Percentiles rank a stretch among this genome's conserved stretches.
These are phyloP conservation scores for Sussaba pulchella DNA, from an alignment of 2,888 invertebrate genomes.

Conservation along the genomic window DNA sequence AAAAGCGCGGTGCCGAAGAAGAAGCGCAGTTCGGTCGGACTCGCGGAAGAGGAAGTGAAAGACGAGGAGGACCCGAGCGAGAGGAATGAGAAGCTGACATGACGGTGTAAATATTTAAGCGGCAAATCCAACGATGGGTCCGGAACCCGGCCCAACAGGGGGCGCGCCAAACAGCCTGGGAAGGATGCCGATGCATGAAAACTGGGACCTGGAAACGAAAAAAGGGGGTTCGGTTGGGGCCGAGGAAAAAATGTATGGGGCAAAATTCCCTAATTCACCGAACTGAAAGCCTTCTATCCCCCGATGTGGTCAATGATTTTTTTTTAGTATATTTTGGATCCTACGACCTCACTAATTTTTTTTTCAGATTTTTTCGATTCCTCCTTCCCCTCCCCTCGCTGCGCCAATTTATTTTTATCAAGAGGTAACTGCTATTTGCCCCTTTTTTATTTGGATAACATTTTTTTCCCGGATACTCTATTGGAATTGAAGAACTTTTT, in stretches of 20 bases:
- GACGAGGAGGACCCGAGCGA: constrained; percentile 44
- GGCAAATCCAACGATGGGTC: constrained; percentile 71
- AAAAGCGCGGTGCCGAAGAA: constrained; percentile 52
- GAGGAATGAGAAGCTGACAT: constrained; percentile 61
- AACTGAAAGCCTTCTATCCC: too few relatives aligned
- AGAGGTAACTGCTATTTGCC: too few relatives aligned
- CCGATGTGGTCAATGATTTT: too few relatives aligned
- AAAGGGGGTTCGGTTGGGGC: constrained; percentile 50
- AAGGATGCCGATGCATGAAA: constrained; percentile 42
- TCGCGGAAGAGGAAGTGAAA: constrained; percentile 48
- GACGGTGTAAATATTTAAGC: constrained; percentile 79
- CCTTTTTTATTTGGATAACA: too few relatives aligned
- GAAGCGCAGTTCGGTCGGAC: constrained; percentile 18
- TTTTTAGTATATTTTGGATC: too few relatives aligned
- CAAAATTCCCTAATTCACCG: too few relatives aligned
- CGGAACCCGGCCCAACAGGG: constrained; percentile 51
- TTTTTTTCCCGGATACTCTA: too few relatives aligned
- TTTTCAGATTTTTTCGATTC: too few relatives aligned
- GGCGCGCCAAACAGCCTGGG: constrained; percentile 58
- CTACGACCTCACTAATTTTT: too few relatives aligned
- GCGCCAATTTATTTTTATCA: too few relatives aligned
- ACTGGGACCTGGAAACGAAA: constrained; percentile 32
- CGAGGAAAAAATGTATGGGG: constrained; percentile 60
- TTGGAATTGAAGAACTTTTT: too few relatives aligned
- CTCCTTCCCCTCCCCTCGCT: too few relatives aligned